A percentile compares a stretch with the other conserved stretches of the same genome.
Evolutionary conservation across 2,888 invertebrate genomes (phyloP).

Genomic region (Oscheius sp.): DNA sequence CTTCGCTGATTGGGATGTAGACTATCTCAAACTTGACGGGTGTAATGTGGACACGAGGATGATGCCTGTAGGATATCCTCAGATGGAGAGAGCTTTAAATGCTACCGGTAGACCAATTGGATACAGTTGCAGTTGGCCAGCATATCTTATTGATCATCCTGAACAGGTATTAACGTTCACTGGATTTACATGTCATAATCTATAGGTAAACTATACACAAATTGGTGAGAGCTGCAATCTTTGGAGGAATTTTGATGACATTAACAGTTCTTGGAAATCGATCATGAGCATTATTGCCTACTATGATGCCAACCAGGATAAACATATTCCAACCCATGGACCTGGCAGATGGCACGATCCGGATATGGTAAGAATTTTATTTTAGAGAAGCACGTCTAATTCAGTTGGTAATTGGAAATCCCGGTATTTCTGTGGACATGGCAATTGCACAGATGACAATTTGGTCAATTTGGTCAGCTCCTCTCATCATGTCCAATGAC

Average conservation of each 20-base stretch:
- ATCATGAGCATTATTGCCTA: conserved; percentile 74
- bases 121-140: conserved; percentile 98
- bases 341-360: conserved; percentile 77
- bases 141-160: conserved; percentile 78
- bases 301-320: conserved; percentile 74
- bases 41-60: conserved; percentile 87
- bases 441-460: conserved; percentile 67
- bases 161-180: conserved; percentile 39
- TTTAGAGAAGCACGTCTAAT: neutral
- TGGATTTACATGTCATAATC: neutral
- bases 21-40: conserved; percentile 95
- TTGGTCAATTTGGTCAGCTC: conserved; percentile 73
- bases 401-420: conserved; percentile 69
- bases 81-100: conserved; percentile 89
- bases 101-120: conserved; percentile 90
- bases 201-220: conserved; percentile 72
- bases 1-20: conserved; percentile 93
- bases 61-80: conserved; percentile 81
- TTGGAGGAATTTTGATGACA: conserved; percentile 76
- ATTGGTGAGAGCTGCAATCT: conserved; percentile 75
- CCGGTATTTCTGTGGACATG: conserved; percentile 65
- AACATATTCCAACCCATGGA: conserved; percentile 74
- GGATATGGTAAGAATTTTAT: conserved; percentile 75
- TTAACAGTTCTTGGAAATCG: conserved; percentile 73
- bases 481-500: conserved; percentile 71